These are phyloP conservation scores for Nothocercus julius DNA, from an alignment of 2,113 vertebrate genomes.

Conservation along the genomic window DNA sequence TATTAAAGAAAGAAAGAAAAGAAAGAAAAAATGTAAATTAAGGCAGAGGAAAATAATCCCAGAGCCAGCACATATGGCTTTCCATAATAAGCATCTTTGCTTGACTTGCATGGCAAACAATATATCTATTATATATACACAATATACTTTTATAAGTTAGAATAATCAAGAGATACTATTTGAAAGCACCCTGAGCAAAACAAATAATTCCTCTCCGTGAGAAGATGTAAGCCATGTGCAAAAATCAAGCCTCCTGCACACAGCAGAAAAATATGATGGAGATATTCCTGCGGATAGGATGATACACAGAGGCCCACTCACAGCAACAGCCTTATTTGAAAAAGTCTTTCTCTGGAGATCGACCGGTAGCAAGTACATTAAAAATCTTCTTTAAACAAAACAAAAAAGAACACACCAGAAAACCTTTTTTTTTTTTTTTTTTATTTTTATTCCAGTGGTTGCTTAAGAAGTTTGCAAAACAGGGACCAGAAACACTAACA, in stretches of 20 bases:
- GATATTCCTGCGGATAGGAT: background rate
- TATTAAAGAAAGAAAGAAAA: background rate
- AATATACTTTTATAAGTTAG: background rate
- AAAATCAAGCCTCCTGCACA: background rate
- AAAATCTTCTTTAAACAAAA: background rate
- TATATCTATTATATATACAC: background rate
- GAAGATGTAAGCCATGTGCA: background rate
- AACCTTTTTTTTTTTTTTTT: background rate
- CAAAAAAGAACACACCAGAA: too few relatives aligned
- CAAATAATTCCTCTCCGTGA: background rate
- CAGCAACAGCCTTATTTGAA: background rate
- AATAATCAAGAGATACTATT: background rate
- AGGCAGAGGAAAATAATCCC: background rate
- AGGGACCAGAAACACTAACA: background rate
- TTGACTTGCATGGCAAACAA: background rate
- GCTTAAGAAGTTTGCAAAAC: background rate
- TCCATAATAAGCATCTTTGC: background rate
- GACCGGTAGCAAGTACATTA: background rate
- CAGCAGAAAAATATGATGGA: background rate
- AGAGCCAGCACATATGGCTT: background rate
- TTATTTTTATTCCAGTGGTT: background rate
- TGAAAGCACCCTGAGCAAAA: conserved; percentile 7
- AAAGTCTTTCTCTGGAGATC: background rate
- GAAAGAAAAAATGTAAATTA: background rate
- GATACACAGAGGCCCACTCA: background rate